phyloP scores from a whole-genome alignment of 2,797 vertebrate species.

The Synaphobranchus kaupii region DNA sequence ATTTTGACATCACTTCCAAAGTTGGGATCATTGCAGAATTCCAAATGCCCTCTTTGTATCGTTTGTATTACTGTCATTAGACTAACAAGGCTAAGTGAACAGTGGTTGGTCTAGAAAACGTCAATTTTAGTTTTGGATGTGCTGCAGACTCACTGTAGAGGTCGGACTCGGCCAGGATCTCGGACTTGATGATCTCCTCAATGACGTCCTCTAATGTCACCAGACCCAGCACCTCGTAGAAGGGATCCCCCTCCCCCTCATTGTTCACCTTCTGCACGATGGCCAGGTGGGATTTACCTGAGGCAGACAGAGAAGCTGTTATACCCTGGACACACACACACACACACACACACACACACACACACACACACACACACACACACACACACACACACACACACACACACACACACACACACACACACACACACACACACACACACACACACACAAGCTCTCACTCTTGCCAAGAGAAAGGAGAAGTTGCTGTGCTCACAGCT shows the following conservation, averaged over 20 bases:
- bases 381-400: too few relatives aligned
- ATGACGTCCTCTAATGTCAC: slow-evolving; percentile 78
- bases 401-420: too few relatives aligned
- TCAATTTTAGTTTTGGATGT: background rate
- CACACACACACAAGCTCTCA: background rate
- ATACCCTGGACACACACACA: background rate
- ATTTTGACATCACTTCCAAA: too few relatives aligned
- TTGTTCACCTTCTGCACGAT: slow-evolving; percentile 80
- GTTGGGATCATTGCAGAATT: too few relatives aligned
- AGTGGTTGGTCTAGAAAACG: too few relatives aligned
- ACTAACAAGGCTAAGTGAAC: too few relatives aligned
- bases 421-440: slow-evolving; percentile 1
- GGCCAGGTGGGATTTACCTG: slow-evolving; percentile 69
- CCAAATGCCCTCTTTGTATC: too few relatives aligned
- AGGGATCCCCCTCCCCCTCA: slow-evolving; percentile 76
- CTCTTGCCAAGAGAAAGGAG: background rate
- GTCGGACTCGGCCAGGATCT: slow-evolving; percentile 85
- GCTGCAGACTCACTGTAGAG: slow-evolving; percentile 70
- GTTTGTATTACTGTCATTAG: too few relatives aligned
- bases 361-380: slow-evolving; percentile 26
- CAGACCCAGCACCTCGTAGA: slow-evolving; percentile 79
- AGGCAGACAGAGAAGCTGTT: background rate
- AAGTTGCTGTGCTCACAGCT: too few relatives aligned
- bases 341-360: slow-evolving; percentile 26
- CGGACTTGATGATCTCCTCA: slow-evolving; percentile 88